Conservation (phyloP, 2,113 vertebrate genomes). For the Cinclus mexicanus region DNA sequence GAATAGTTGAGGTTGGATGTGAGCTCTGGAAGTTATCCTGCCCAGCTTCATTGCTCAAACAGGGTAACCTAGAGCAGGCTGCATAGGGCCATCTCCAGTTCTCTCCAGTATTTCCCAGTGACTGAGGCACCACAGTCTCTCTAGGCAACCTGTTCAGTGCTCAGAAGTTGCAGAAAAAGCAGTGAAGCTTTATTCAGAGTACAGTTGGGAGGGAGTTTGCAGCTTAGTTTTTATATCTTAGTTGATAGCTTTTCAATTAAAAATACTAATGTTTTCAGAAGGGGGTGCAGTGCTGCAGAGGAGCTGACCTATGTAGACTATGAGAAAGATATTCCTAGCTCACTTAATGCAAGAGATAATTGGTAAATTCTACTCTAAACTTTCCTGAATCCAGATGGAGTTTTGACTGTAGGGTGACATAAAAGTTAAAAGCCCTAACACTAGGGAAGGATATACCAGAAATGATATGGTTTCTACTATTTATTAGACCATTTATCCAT, state of each 20-base stretch:
- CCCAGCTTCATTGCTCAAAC: neutral
- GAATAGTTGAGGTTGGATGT: neutral
- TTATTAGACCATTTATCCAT: neutral
- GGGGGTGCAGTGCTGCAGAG: neutral
- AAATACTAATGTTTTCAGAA: neutral
- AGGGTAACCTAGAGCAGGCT: neutral
- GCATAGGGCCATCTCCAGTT: too few species aligned
- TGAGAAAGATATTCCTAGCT: neutral
- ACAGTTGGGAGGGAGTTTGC: neutral
- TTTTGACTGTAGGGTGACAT: neutral
- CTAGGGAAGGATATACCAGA: neutral
- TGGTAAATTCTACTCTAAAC: neutral
- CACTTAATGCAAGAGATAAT: neutral
- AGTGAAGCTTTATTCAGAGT: neutral
- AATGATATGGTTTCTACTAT: accelerated
- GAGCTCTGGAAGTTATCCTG: neutral
- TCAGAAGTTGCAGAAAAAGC: neutral
- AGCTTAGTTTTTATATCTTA: neutral
- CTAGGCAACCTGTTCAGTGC: neutral
- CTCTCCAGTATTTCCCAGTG: neutral
- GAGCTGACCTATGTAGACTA: accelerated
- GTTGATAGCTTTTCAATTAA: neutral
- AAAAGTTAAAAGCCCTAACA: neutral
- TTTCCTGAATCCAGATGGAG: neutral
- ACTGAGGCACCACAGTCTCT: neutral